Conservation (phyloP, 2,113 vertebrate species). For the human region GRCh38 chr4:146504501-146505000, state of each 20-base stretch:
- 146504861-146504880: slow-evolving; percentile 31
- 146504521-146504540: neutral
- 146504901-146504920: neutral
- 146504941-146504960: neutral
- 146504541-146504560: neutral
- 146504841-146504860: neutral
- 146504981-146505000: neutral
- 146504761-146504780: neutral
- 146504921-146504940: neutral
- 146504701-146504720: slow-evolving; percentile 14
- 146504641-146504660: slow-evolving; percentile 17
- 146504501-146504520: no score
- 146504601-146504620: neutral
- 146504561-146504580: neutral
- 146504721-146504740: slow-evolving; percentile 10
- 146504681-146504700: neutral
- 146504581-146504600: neutral
- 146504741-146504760: neutral
- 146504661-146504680: neutral
- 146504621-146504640: neutral
- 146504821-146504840: neutral
- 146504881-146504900: neutral
- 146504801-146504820: neutral
- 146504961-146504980: neutral
- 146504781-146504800: neutral